These are phyloP conservation scores for Aulostomus chinensis DNA, from an alignment of 2,797 vertebrate genomes.

Conservation along the genomic window DNA sequence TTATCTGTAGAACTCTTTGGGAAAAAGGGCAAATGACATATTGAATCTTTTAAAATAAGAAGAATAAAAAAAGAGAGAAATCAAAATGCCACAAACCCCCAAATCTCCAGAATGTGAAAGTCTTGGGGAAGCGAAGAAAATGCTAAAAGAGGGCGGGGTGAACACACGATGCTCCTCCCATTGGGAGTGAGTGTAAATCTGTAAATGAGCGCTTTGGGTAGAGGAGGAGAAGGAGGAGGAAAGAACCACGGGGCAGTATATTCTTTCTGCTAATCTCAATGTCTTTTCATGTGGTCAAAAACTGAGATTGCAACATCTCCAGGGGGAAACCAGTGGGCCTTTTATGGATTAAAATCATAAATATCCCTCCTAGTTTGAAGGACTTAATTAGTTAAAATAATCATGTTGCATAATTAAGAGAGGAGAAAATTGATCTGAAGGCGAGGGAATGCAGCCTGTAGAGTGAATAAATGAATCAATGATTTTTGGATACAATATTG, in stretches of 20 bases:
- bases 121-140: conserved; percentile 51
- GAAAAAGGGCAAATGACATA: background rate
- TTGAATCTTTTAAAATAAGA: background rate
- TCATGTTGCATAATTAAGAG: conserved; percentile 28
- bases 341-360: conserved; percentile 62
- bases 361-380: conserved; percentile 42
- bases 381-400: conserved; percentile 49
- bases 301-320: conserved; percentile 58
- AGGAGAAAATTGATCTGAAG: conserved; percentile 20
- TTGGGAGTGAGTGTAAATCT: conserved; percentile 65
- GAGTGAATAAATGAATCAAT: background rate
- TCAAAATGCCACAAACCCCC: conserved; percentile 28
- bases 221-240: conserved; percentile 40
- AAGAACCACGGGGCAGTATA: conserved; percentile 54
- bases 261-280: conserved; percentile 64
- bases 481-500: no score
- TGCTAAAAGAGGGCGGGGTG: conserved; percentile 58
- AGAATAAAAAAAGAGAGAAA: background rate
- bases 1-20: background rate
- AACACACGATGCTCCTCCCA: conserved; percentile 71
- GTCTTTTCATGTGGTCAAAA: conserved; percentile 69
- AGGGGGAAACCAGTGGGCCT: conserved; percentile 45
- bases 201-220: conserved; percentile 62
- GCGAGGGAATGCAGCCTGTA: conserved; percentile 56
- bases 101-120: conserved; percentile 53